Evolutionary conservation across 1,140 invertebrate genomes (phyloP).

Genomic region (Drosophila guanche): DNA sequence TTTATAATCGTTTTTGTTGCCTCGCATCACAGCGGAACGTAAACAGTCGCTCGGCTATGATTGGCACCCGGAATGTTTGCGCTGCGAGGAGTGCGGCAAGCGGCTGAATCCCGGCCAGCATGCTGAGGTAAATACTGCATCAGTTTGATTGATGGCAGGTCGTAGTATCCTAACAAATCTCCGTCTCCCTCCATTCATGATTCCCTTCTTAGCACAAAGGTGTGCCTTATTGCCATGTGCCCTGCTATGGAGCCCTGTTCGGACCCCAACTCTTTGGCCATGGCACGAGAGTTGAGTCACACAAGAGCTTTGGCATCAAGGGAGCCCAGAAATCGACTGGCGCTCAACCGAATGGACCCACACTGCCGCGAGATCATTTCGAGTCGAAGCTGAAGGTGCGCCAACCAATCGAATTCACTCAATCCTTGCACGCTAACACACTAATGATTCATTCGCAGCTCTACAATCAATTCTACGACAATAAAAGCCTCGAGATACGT

Average conservation of each 20-base stretch:
- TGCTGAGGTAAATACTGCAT: conserved; percentile 87
- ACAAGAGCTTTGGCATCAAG: conserved; percentile 92
- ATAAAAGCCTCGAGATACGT: conserved; percentile 90
- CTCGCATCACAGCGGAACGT: conserved; percentile 89
- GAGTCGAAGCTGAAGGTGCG: conserved; percentile 89
- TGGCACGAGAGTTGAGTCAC: conserved; percentile 93
- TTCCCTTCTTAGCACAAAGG: conserved; percentile 90
- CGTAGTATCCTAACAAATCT: conserved; percentile 12
- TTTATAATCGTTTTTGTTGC: conserved; percentile 49
- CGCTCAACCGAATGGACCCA: conserved; percentile 75
- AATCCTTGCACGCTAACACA: conserved; percentile 6
- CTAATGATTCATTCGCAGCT: conserved; percentile 41
- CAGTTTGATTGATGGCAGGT: conserved; percentile 19
- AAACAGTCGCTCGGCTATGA: conserved; percentile 96
- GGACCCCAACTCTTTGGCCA: conserved; percentile 94
- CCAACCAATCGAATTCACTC: neutral
- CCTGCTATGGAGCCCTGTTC: conserved; percentile 94
- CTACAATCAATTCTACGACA: conserved; percentile 91
- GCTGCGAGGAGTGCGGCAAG: conserved; percentile 95
- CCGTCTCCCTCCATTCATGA: neutral
- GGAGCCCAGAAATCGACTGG: conserved; percentile 81
- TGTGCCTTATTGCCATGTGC: conserved; percentile 95
- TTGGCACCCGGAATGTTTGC: conserved; percentile 95
- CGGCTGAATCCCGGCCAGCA: conserved; percentile 94
- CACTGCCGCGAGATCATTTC: conserved; percentile 87